Percentiles rank a stretch among this genome's conserved stretches.
Conservation (phyloP, 2,797 vertebrate species). For the Eulemur mongoz region DNA sequence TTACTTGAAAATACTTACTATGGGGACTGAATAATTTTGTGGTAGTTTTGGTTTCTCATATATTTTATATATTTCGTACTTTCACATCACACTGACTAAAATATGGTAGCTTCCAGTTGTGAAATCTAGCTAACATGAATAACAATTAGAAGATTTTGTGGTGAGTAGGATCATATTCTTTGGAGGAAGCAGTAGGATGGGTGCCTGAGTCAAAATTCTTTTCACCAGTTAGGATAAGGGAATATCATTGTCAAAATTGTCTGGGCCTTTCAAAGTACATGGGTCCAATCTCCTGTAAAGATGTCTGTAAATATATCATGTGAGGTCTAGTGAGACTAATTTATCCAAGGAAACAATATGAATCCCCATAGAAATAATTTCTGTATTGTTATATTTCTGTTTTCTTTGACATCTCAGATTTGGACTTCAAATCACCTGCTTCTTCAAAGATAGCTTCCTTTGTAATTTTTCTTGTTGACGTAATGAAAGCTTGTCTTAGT, state of each 20-base stretch:
- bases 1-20: background rate
- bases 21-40: background rate
- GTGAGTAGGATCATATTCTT: background rate
- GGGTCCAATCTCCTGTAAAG: background rate
- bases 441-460: constrained; percentile 36
- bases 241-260: background rate
- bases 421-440: constrained; percentile 14
- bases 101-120: background rate
- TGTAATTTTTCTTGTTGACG: constrained; percentile 53
- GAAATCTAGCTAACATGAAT: background rate
- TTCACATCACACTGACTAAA: background rate
- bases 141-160: background rate
- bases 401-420: constrained; percentile 56
- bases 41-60: constrained; percentile 1
- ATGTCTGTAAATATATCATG: background rate
- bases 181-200: background rate
- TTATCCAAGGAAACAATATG: background rate
- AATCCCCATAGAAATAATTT: constrained; percentile 8
- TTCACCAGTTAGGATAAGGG: background rate
- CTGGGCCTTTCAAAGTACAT: background rate
- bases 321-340: background rate
- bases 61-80: background rate
- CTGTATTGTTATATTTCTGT: background rate
- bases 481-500: constrained; percentile 28
- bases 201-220: background rate